Base-by-base conservation (phyloP, 2,113 vertebrate genomes). In the Mixornis gularis region DNA sequence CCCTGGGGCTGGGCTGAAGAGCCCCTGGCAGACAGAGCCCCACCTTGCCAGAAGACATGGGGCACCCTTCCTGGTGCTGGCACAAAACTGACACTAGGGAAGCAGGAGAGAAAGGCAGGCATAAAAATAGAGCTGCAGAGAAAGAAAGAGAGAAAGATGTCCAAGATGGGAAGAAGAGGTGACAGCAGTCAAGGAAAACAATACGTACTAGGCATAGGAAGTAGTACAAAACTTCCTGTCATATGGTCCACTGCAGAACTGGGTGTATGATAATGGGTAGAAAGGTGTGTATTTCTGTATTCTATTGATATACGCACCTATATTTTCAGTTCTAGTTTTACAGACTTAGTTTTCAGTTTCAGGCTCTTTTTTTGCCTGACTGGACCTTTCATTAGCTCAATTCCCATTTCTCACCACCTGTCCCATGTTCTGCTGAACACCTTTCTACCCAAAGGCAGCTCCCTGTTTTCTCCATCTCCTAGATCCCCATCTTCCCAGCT, bases 1-100 rank as follows among this genome's bases (percentile, higher is more conserved):
- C 7, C n/a, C 25, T 9, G 3, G 10, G 11, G 13, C 0, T 1
- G 2, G 21, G 32, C 22, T 0, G 2, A 48, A 56, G 14, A 56
- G 5, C 2, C 16, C 12, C 24, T 6, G 2, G 21, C 9, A 32
- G 51, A 22, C 41, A 65, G 51, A 17, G 4, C 5, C 29, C 20
- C n/a, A 48, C 17, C 27, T 41, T 36, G 5, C 29, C 36, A 18
- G 20, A 3, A 4, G 20, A 25, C 30, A 8, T 1, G 4, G 26
- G 27, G 17, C 12, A 56, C 11, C 13, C 13, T 58, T 51, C 30
- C n/a, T 68, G 43, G 9, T 9, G 4, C 38, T 59, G 36, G 29
- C 26, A 32, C 6, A 36, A 32, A 63, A n/a, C 10, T 46, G 26
- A n/a, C 14, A n/a, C 14, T 25, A n/a, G 44, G n/a, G 48, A 43